These are phyloP conservation scores for Amiota mariae DNA, from an alignment of 2,888 invertebrate genomes.

Conservation along the genomic window DNA sequence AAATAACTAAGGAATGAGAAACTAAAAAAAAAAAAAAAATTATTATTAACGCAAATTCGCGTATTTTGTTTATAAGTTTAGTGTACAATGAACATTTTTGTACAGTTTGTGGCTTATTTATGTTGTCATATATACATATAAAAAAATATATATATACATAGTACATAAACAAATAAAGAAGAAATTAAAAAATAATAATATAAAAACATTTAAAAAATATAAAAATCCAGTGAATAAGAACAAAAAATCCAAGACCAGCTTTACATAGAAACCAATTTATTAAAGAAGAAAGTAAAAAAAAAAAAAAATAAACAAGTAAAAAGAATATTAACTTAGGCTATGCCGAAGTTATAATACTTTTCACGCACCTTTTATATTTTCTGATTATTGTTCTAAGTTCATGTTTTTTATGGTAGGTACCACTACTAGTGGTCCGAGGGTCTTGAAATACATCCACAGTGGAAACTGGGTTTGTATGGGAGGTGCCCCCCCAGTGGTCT, in stretches of 20 bases:
- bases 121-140: constrained; percentile 45
- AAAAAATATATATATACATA: constrained; percentile 36
- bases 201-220: not conserved
- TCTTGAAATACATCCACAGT: too few relatives aligned
- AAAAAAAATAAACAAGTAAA: too few relatives aligned
- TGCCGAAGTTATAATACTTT: too few relatives aligned
- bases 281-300: not conserved
- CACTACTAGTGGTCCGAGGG: too few relatives aligned
- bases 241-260: constrained; percentile 19
- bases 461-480: too few relatives aligned
- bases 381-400: too few relatives aligned
- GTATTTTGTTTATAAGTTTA: constrained; percentile 24
- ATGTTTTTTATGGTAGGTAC: too few relatives aligned
- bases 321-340: too few relatives aligned
- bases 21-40: constrained; percentile 4
- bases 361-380: too few relatives aligned
- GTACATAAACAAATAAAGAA: constrained; percentile 1
- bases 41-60: constrained; percentile 12
- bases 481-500: too few relatives aligned
- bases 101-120: constrained; percentile 62
- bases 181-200: too few relatives aligned
- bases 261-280: constrained; percentile 1
- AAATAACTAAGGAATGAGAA: constrained; percentile 2
- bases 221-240: not conserved
- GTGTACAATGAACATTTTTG: constrained; percentile 17